phyloP scores from a whole-genome alignment of 2,797 vertebrate genomes.

The Tamandua tetradactyla region DNA sequence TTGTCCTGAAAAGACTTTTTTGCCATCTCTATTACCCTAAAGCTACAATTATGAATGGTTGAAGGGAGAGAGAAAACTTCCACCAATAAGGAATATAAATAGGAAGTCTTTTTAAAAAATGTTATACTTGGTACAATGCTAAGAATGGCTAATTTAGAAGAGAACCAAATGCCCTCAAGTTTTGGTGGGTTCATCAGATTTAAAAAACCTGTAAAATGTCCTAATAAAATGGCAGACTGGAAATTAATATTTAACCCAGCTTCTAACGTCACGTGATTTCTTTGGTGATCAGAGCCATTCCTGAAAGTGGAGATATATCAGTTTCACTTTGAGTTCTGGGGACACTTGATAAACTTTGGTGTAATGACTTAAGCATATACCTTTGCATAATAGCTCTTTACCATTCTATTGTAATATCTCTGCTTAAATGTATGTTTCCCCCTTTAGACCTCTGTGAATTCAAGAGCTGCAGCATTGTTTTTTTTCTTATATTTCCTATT shows the following conservation, averaged over 20 bases:
- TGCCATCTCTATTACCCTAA: not conserved
- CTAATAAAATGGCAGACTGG: not conserved
- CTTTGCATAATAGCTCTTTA: not conserved
- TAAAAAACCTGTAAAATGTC: not conserved
- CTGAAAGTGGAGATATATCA: not conserved
- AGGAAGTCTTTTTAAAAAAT: not conserved
- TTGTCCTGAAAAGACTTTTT: not conserved
- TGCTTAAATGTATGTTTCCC: not conserved
- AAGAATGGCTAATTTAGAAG: not conserved
- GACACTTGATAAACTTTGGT: not conserved
- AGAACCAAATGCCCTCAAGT: not conserved
- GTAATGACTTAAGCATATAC: not conserved
- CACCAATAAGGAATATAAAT: not conserved
- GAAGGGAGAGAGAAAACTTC: not conserved
- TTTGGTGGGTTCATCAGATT: not conserved
- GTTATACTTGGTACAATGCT: not conserved
- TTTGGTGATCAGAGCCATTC: constrained; percentile 12
- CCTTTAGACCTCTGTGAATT: not conserved
- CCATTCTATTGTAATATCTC: not conserved
- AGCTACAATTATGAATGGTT: not conserved
- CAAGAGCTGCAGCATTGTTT: not conserved
- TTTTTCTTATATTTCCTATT: not conserved
- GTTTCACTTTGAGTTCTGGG: constrained; percentile 26
- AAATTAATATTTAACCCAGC: constrained; percentile 55
- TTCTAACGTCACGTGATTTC: not conserved